phyloP scores from a whole-genome alignment of 2,113 vertebrate genomes.

The Chloroceryle aenea region DNA sequence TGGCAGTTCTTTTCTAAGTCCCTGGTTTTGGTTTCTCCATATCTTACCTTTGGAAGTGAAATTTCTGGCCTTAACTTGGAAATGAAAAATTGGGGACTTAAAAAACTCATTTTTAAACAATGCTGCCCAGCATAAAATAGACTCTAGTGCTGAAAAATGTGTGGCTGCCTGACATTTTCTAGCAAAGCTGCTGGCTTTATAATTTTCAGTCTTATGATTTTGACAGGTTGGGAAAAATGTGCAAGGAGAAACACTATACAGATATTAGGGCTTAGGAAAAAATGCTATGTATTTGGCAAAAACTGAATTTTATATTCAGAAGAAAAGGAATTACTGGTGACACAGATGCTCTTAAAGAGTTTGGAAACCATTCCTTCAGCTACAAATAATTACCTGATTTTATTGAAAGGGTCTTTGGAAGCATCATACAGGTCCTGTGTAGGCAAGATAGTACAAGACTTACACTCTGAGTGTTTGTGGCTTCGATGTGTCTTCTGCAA shows the following conservation, averaged over 20 bases:
- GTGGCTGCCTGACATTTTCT: constrained; percentile 28
- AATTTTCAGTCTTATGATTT: background rate
- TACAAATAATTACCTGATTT: background rate
- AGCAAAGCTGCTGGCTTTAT: constrained; percentile 21
- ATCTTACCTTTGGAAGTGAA: constrained; percentile 18
- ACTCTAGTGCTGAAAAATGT: constrained; percentile 20
- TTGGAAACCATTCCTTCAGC: background rate
- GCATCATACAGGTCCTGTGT: background rate
- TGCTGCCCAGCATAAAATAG: constrained; percentile 25
- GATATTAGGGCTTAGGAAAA: background rate
- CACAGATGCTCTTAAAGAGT: background rate
- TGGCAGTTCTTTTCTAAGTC: constrained; percentile 17
- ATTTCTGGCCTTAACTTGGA: constrained; percentile 25
- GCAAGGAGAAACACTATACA: background rate
- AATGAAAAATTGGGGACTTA: constrained; percentile 31
- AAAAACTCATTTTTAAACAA: constrained; percentile 33
- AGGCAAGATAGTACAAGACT: background rate
- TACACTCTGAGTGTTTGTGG: background rate
- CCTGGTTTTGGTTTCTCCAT: background rate
- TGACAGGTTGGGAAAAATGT: background rate
- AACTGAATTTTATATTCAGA: background rate
- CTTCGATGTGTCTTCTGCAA: background rate
- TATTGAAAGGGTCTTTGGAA: background rate
- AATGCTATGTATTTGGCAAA: background rate
- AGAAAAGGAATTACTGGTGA: background rate